Conservation (phyloP, 2,113 vertebrate genomes). For the Ptychochromis oligacanthus region DNA sequence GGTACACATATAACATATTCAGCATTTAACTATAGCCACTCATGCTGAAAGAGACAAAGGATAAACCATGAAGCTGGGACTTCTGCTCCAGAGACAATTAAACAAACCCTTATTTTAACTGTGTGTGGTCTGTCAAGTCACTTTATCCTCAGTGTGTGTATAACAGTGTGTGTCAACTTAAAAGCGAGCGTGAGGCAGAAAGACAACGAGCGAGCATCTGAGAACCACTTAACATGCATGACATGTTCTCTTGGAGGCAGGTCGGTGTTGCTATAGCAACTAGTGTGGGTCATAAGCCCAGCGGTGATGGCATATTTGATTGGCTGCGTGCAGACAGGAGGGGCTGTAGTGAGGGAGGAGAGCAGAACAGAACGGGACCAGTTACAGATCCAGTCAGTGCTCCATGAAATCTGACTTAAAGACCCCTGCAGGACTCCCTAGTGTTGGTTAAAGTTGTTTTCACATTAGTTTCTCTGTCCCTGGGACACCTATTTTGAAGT, state of each 20-base stretch:
- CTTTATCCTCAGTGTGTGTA: not conserved
- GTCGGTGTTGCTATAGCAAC: conserved; percentile 73
- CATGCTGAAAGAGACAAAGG: not conserved
- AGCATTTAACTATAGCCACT: not conserved
- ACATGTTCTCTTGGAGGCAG: conserved; percentile 75
- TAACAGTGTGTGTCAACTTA: conserved; percentile 29
- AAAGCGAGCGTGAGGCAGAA: conserved; percentile 30
- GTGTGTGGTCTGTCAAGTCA: conserved; percentile 1
- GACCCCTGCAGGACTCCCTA: not conserved
- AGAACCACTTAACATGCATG: conserved; percentile 78
- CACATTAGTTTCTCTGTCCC: not conserved
- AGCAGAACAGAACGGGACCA: conserved; percentile 12
- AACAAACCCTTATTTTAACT: conserved; percentile 34
- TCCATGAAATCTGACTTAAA: conserved; percentile 23
- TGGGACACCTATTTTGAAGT: not conserved
- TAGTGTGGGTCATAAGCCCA: conserved; percentile 72
- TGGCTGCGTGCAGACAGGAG: conserved; percentile 63
- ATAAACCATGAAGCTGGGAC: not conserved
- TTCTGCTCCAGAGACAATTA: conserved; percentile 6
- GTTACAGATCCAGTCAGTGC: conserved; percentile 48
- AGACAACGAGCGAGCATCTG: conserved; percentile 64
- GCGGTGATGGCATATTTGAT: conserved; percentile 70
- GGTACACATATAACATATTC: not conserved
- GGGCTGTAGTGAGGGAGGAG: conserved; percentile 17
- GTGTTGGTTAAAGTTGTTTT: not conserved